A percentile compares a stretch with the other conserved stretches of the same genome.
phyloP scores from a whole-genome alignment of 2,797 vertebrate species.

The Diceros bicornis region DNA sequence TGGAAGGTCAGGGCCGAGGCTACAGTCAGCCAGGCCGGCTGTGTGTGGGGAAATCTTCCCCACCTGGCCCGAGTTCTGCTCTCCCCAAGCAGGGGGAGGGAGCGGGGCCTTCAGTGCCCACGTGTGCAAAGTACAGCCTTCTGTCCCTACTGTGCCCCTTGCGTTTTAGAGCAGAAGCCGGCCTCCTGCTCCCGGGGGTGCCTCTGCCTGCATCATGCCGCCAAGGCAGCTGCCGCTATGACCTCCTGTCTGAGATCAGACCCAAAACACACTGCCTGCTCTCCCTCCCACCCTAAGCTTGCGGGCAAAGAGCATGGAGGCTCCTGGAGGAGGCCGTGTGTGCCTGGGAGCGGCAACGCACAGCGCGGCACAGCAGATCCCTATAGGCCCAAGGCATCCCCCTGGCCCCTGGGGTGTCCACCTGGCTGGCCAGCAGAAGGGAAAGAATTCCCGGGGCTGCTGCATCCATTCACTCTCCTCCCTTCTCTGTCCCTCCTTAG shows the following conservation, averaged over 20 bases:
- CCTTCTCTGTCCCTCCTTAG: neutral
- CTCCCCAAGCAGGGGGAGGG: neutral
- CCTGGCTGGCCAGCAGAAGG: neutral
- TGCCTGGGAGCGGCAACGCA: too few relatives aligned
- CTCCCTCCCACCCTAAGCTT: neutral
- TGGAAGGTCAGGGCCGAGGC: neutral
- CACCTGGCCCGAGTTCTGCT: neutral
- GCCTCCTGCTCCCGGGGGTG: neutral
- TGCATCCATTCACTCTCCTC: neutral
- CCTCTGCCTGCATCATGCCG: neutral
- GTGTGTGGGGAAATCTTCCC: too few relatives aligned
- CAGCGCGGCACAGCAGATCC: neutral
- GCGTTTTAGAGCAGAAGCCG: neutral
- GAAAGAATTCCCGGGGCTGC: neutral
- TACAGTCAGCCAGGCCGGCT: neutral
- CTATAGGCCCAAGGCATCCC: neutral
- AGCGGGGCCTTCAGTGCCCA: neutral
- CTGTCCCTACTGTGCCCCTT: neutral
- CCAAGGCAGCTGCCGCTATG: neutral
- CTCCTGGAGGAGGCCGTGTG: neutral
- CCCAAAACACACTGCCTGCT: neutral
- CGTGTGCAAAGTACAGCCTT: neutral
- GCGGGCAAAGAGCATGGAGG: neutral
- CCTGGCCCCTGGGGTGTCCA: neutral
- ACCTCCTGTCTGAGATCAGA: neutral